Evolutionary conservation across 2,113 vertebrate species (phyloP).

Genomic region (Seriola rivoliana): DNA sequence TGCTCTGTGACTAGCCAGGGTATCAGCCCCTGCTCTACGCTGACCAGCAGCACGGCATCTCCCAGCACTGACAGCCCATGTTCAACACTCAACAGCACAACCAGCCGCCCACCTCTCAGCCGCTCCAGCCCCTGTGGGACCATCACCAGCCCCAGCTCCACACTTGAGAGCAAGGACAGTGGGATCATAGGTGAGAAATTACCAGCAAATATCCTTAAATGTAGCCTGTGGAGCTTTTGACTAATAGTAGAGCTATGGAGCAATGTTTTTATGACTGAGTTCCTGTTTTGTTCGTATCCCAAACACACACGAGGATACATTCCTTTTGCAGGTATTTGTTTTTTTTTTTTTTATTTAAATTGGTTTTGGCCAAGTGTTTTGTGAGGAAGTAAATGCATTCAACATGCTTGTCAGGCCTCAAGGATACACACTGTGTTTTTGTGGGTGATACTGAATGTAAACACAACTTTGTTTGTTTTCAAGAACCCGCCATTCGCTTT

Average conservation of each 20-base stretch:
- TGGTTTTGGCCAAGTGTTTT: background rate
- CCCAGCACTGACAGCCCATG: slow-evolving; percentile 96
- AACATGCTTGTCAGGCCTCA: background rate
- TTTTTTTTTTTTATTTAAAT: background rate
- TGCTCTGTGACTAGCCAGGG: slow-evolving; percentile 88
- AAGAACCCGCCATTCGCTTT: background rate
- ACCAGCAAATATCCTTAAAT: background rate
- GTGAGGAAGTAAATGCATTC: background rate
- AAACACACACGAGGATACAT: background rate
- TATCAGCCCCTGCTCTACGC: slow-evolving; percentile 95
- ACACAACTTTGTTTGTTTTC: background rate
- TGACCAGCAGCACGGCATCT: slow-evolving; percentile 96
- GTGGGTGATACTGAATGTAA: background rate
- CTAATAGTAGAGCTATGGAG: no score
- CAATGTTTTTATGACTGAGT: no score
- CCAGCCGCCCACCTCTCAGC: slow-evolving; percentile 85
- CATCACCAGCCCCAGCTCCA: slow-evolving; percentile 97
- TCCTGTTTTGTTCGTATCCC: background rate
- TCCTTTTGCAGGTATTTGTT: background rate
- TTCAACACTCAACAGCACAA: slow-evolving; percentile 95
- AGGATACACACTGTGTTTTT: background rate
- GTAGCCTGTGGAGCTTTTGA: no score
- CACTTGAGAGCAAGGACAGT: slow-evolving; percentile 99
- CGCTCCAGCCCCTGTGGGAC: slow-evolving; percentile 93
- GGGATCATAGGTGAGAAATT: slow-evolving; percentile 95